phyloP scores from a whole-genome alignment of 2,113 vertebrate species.

The Callorhinus ursinus region DNA sequence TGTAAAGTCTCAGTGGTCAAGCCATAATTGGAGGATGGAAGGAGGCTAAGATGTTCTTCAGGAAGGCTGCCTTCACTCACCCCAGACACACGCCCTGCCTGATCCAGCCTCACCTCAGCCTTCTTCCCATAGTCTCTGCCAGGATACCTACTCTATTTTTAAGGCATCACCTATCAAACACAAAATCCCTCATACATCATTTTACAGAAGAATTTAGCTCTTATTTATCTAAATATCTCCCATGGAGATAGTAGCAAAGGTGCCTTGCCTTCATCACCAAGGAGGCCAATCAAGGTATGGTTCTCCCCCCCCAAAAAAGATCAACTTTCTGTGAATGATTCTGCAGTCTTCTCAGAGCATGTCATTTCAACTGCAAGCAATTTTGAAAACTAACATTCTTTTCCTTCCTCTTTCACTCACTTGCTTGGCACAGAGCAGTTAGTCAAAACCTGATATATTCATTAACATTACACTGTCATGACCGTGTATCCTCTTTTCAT shows the following conservation, averaged over 20 bases:
- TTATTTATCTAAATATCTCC: background rate
- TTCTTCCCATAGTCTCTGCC: background rate
- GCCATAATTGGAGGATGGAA: background rate
- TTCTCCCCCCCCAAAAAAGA: background rate
- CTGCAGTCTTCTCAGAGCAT: background rate
- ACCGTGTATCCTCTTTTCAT: background rate
- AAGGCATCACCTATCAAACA: background rate
- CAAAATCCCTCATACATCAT: background rate
- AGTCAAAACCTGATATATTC: background rate
- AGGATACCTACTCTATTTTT: background rate
- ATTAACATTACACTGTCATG: background rate
- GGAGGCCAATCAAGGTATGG: background rate
- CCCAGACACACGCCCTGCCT: rapidly evolving
- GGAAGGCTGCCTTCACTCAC: background rate
- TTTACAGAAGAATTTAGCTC: background rate
- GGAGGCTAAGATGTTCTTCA: rapidly evolving
- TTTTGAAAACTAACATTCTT: background rate
- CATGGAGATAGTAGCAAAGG: background rate
- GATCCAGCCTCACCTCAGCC: background rate
- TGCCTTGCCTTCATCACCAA: background rate
- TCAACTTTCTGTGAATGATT: slow-evolving; percentile 18
- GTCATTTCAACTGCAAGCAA: background rate
- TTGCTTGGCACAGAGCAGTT: background rate
- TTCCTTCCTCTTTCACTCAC: background rate
- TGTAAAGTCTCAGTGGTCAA: background rate